phyloP scores from a whole-genome alignment of 2,888 invertebrate species.

The Galerucella nymphaeae region DNA sequence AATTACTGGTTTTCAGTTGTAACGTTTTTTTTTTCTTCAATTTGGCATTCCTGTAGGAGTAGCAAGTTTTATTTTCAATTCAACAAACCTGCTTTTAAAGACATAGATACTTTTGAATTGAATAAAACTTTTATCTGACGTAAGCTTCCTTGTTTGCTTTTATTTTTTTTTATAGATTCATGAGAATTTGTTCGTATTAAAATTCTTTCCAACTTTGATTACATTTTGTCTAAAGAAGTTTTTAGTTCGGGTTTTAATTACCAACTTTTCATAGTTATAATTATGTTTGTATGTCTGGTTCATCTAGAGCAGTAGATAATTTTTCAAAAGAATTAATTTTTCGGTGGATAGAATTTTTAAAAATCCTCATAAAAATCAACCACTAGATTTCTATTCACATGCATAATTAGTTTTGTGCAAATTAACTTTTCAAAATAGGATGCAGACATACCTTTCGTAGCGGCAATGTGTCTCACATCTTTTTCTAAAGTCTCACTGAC shows the following conservation, averaged over 20 bases:
- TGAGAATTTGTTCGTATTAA: neutral
- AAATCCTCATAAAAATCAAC: too few species aligned
- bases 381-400: too few species aligned
- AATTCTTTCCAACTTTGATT: conserved; percentile 1
- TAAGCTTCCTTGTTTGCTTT: neutral
- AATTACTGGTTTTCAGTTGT: neutral
- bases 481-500: too few species aligned
- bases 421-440: too few species aligned
- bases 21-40: neutral
- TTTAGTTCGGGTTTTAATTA: neutral
- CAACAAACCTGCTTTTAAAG: neutral
- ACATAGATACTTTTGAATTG: neutral
- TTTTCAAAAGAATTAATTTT: too few species aligned
- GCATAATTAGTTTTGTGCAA: too few species aligned
- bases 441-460: too few species aligned
- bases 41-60: neutral
- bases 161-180: neutral
- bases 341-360: too few species aligned
- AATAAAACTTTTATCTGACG: neutral
- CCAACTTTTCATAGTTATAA: neutral
- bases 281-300: neutral
- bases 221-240: neutral
- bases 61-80: neutral
- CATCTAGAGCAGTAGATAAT: too few species aligned
- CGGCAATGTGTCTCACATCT: too few species aligned